Evolutionary conservation across 2,113 vertebrate genomes (phyloP).

Genomic region (Ammodytes dubius): DNA sequence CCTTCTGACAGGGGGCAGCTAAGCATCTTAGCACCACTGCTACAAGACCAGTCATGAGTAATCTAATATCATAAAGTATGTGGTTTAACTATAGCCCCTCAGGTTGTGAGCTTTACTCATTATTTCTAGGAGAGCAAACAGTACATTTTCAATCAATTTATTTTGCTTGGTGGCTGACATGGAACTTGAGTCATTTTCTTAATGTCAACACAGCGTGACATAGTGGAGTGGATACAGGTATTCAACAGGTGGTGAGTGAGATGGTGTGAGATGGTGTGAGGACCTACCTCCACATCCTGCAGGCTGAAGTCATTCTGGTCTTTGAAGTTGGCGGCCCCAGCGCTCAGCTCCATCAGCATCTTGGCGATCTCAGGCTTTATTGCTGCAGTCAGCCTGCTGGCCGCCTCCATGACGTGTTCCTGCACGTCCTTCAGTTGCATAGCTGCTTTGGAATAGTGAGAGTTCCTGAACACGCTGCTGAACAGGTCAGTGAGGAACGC

Average conservation of each 20-base stretch:
- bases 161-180: conserved; percentile 20
- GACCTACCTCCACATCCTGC: conserved; percentile 95
- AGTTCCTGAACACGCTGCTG: conserved; percentile 97
- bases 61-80: conserved; percentile 42
- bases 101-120: conserved; percentile 12
- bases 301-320: conserved; percentile 99
- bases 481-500: conserved; percentile 98
- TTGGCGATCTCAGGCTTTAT: conserved; percentile 99
- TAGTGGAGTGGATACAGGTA: background rate
- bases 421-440: conserved; percentile 99
- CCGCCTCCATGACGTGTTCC: conserved; percentile 99
- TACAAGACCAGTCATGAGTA: conserved; percentile 30
- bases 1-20: conserved; percentile 43
- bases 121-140: conserved; percentile 31
- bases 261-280: background rate
- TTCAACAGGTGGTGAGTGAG: background rate
- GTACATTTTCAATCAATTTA: background rate
- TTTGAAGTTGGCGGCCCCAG: conserved; percentile 96
- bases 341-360: conserved; percentile 99
- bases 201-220: conserved; percentile 19
- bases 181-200: conserved; percentile 5
- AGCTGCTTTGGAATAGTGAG: conserved; percentile 98
- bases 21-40: conserved; percentile 57
- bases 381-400: conserved; percentile 96
- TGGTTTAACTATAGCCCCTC: background rate